Percentiles rank a stretch among this genome's conserved stretches.
Conservation (phyloP, 2,113 vertebrate species). For the Varanus salvator region DNA sequence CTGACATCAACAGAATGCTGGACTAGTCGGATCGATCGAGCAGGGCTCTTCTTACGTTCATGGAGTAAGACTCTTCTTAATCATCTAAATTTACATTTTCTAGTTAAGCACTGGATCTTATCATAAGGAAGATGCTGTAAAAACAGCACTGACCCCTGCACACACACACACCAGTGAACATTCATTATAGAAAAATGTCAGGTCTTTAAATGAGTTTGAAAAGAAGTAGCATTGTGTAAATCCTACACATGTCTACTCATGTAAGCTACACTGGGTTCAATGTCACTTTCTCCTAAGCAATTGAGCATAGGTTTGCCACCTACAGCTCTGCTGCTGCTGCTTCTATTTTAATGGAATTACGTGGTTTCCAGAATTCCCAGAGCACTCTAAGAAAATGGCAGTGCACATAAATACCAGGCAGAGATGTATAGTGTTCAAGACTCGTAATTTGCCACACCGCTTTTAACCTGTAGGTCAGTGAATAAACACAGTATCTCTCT, state of each 20-base stretch:
- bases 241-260: neutral
- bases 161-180: neutral
- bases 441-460: constrained; percentile 18
- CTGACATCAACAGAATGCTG: too few species aligned
- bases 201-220: constrained; percentile 2
- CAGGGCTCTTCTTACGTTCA: neutral
- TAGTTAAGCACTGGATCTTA: neutral
- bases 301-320: neutral
- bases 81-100: neutral
- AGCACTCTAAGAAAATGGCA: constrained; percentile 31
- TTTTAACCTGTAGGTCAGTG: constrained; percentile 32
- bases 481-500: constrained; percentile 5
- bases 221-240: neutral
- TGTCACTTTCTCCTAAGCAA: neutral
- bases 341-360: neutral
- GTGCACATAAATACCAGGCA: constrained; percentile 9
- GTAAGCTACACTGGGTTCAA: too few species aligned
- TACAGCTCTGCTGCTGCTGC: neutral
- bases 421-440: constrained; percentile 17
- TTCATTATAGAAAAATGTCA: neutral
- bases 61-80: neutral
- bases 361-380: neutral
- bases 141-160: neutral
- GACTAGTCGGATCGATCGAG: neutral
- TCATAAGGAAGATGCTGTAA: constrained; percentile 1